Evolutionary conservation across 2,797 vertebrate species (phyloP), one percentile per base, ranked within the genome.

Genomic region (Hydrolagus colliei): DNA sequence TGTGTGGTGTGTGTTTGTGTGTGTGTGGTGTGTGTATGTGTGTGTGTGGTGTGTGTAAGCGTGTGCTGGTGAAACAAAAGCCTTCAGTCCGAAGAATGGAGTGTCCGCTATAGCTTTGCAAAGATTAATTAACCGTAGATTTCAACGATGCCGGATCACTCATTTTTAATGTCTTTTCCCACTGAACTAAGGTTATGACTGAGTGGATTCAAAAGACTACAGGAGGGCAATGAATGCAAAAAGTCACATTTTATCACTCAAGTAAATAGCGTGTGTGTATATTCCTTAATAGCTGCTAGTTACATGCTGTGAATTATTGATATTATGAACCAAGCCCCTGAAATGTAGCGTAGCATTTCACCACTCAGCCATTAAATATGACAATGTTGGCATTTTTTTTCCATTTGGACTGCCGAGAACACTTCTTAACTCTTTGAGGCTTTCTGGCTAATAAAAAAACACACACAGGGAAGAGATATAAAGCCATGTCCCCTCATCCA

Each of bases 51-150:
- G 27, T 27, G 27, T 27, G 27, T 27, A 27, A 0, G 27, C 27
- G 35, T 59, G 35, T 52, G 61, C n/a, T 0, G 3, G 89, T 88
- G 88, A 84, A 75, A 84, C 87, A 86, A 88, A 90, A 72, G 89
- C 89, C 89, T 90, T 88, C 84, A 87, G 88, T 91, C 90, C 59
- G 74, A 86, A 0, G 78, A 90, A 88, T 91, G 87, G 86, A 12
- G 86, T 88, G 86, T 85, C 87, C 88, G 87, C 88, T 11, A 52
- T 0, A 41, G 87, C 87, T 6, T 5, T 88, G 87, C 86, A 85
- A 87, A 88, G 90, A 92, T 91, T 90, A 91, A 93, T 93, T 91
- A 92, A 91, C 87, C 86, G 4, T 74, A 0, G 87, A 86, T 88
- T 87, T 86, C 87, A 27, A 52, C 52, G 61, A 63, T 80, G 78